phyloP scores from a whole-genome alignment of 1,140 invertebrate species.

The Periplaneta americana region DNA sequence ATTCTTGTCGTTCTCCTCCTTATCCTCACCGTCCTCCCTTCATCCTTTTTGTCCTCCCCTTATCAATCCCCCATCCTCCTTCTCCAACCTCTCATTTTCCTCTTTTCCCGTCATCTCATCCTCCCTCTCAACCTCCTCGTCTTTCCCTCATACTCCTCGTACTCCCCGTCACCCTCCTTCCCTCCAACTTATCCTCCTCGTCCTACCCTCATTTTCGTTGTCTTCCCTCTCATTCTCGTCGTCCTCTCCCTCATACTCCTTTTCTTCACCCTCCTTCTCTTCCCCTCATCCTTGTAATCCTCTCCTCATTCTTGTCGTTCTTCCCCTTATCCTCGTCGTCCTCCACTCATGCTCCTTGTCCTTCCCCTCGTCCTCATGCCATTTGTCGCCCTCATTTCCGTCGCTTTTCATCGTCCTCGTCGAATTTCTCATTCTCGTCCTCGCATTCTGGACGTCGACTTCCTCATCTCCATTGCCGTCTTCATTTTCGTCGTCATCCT shows the following conservation, averaged over 20 bases:
- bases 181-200: not conserved
- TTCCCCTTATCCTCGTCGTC: no score
- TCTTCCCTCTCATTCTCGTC: no score
- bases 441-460: not conserved
- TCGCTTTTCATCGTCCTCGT: not conserved
- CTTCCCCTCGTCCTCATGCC: not conserved
- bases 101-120: not conserved
- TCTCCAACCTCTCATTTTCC: not conserved
- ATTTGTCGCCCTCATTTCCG: not conserved
- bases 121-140: not conserved
- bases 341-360: not conserved
- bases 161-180: not conserved
- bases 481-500: no score
- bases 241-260: no score
- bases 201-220: not conserved
- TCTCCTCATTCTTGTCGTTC: no score
- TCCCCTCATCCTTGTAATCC: no score
- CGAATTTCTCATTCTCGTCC: not conserved
- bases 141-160: not conserved
- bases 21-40: not conserved
- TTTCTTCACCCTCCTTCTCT: no score
- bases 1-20: not conserved
- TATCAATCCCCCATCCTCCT: not conserved
- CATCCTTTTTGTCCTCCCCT: not conserved
- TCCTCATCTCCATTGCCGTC: not conserved